Conservation (phyloP, 1,140 invertebrate species). For the Drosophila tsacasi region DNA sequence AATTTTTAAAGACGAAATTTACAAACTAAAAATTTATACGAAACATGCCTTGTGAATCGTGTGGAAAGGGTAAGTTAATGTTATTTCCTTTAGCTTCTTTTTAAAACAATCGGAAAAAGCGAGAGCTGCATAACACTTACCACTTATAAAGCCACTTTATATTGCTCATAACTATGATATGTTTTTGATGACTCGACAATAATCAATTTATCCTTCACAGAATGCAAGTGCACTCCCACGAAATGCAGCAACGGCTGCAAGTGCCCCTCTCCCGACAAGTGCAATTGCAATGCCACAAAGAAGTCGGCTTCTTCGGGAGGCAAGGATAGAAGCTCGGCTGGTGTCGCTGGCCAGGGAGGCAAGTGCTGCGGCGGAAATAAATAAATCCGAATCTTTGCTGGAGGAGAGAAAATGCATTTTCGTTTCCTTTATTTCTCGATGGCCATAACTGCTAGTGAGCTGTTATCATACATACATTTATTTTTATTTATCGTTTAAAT, state of each 20-base stretch:
- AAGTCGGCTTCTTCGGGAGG: constrained; percentile 9
- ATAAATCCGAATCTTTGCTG: neutral
- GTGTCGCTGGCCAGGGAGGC: constrained; percentile 3
- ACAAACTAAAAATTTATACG: constrained; percentile 20
- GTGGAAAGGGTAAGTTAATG: constrained; percentile 61
- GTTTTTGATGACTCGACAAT: neutral
- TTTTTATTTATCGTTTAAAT: constrained; percentile 53
- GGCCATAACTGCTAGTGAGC: constrained; percentile 45
- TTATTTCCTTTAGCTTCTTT: neutral
- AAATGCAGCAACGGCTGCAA: constrained; percentile 86
- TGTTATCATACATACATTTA: constrained; percentile 40
- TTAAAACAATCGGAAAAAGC: neutral
- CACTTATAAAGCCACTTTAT: neutral
- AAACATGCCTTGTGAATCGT: constrained; percentile 74
- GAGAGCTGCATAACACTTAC: neutral
- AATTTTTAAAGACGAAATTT: neutral
- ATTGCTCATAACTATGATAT: neutral
- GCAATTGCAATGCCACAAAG: constrained; percentile 70
- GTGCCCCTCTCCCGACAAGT: constrained; percentile 85
- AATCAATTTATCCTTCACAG: constrained; percentile 62
- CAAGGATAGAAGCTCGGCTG: constrained; percentile 5
- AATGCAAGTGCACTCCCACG: constrained; percentile 86
- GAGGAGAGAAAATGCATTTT: constrained; percentile 35
- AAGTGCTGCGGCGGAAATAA: constrained; percentile 53
- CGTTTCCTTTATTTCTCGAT: constrained; percentile 27